Conservation (phyloP, 2,797 vertebrate genomes). For the Neosilurus hyrtlii region DNA sequence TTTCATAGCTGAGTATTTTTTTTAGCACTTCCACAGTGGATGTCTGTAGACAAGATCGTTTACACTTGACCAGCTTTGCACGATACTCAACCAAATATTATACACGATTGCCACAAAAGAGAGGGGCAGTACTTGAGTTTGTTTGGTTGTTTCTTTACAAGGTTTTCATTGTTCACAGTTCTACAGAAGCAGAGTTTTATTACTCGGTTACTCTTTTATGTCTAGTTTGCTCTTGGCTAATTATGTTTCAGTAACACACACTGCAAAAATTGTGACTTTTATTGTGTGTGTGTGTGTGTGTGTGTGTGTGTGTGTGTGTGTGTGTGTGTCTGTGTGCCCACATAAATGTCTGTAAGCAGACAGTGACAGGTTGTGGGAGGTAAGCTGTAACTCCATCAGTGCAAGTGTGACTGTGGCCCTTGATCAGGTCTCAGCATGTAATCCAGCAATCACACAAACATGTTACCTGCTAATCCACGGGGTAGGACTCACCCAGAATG, state of each 20-base stretch:
- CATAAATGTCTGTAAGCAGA: conserved; percentile 69
- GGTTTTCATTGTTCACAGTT: background rate
- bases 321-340: conserved; percentile 28
- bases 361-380: conserved; percentile 80
- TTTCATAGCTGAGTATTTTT: background rate
- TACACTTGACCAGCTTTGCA: background rate
- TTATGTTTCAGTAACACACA: background rate
- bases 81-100: background rate
- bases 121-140: background rate
- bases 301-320: conserved; percentile 29
- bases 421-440: conserved; percentile 61
- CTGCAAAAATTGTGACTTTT: background rate
- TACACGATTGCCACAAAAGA: background rate
- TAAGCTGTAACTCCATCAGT: conserved; percentile 82
- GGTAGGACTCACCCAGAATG: conserved; percentile 83
- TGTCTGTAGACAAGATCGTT: background rate
- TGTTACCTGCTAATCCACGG: conserved; percentile 87
- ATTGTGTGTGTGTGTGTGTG: conserved; percentile 4
- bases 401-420: conserved; percentile 78
- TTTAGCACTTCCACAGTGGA: background rate
- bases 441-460: conserved; percentile 63
- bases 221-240: conserved; percentile 4
- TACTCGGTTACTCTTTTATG: background rate
- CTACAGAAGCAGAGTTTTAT: background rate
- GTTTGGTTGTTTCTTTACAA: background rate